These are phyloP conservation scores for Pyrocephalus nanus DNA, from an alignment of 2,797 vertebrate species.

Conservation along the genomic window DNA sequence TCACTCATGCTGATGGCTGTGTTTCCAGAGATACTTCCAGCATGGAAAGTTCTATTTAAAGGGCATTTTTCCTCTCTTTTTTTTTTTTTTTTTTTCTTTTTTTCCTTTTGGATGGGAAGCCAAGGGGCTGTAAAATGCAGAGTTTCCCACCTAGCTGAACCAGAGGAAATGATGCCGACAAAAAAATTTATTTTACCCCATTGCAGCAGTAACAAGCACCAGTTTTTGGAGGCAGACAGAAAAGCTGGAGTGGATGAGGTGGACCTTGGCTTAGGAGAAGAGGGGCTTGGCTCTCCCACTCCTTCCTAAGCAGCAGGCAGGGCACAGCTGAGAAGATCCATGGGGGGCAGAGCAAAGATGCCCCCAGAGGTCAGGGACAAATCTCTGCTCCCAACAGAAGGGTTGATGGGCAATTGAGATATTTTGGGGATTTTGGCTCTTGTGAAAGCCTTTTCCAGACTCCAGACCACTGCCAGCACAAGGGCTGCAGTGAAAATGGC, in stretches of 20 bases:
- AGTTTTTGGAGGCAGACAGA: background rate
- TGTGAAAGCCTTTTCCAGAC: background rate
- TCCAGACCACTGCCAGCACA: background rate
- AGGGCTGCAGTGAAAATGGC: background rate
- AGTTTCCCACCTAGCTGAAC: constrained; percentile 50
- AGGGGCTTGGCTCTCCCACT: background rate
- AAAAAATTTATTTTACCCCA: constrained; percentile 42
- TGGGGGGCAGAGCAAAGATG: background rate
- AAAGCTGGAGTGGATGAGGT: background rate
- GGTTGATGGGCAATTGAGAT: background rate
- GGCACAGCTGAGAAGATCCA: background rate
- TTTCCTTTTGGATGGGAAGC: background rate
- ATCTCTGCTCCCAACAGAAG: background rate
- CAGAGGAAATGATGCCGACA: constrained; percentile 44
- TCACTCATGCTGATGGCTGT: background rate
- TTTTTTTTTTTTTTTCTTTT: background rate
- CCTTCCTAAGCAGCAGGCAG: background rate
- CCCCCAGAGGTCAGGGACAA: background rate
- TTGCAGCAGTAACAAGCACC: background rate
- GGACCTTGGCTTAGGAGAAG: background rate
- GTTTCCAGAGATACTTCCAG: constrained; percentile 66
- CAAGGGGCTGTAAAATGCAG: constrained; percentile 34
- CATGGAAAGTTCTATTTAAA: constrained; percentile 70
- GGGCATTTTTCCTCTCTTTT: background rate
- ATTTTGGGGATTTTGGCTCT: background rate